phyloP scores from a whole-genome alignment of 92 coral and sea anemone species.

The Zoanthus solanderi region DNA sequence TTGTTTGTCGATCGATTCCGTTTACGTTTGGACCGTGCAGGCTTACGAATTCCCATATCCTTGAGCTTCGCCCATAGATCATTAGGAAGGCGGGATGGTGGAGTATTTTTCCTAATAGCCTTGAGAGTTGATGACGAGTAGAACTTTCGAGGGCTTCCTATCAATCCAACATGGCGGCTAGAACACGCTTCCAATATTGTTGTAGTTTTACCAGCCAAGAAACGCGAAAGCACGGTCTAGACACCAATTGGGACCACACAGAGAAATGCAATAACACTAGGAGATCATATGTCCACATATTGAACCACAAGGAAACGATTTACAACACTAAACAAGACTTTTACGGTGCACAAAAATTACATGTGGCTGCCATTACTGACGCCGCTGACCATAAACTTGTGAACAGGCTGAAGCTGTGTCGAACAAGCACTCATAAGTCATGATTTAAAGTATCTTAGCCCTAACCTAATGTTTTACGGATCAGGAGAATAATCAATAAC shows the following conservation, averaged over 20 bases:
- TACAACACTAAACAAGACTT: not conserved
- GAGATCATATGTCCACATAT: not conserved
- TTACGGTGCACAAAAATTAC: not conserved
- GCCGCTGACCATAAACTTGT: not conserved
- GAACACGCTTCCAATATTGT: constrained; percentile 2
- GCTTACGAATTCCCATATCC: constrained; percentile 46
- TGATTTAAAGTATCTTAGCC: too few species aligned
- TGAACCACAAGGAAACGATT: constrained; percentile 9
- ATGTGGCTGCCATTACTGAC: constrained; percentile 14
- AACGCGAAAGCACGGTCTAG: not conserved
- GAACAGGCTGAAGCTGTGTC: too few species aligned
- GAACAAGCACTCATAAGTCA: too few species aligned
- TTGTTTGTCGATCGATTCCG: constrained; percentile 10
- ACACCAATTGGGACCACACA: constrained; percentile 12
- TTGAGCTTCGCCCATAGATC: constrained; percentile 24
- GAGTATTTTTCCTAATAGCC: constrained; percentile 1
- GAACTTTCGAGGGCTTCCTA: constrained; percentile 6
- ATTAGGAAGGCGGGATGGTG: constrained; percentile 36
- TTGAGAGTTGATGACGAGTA: constrained; percentile 32
- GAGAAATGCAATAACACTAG: not conserved
- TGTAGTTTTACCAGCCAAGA: constrained; percentile 4
- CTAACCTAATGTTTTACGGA: too few species aligned
- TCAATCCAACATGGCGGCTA: constrained; percentile 39
- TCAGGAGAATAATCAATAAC: too few species aligned
- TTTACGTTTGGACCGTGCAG: constrained; percentile 17